Base-by-base conservation (phyloP, 2,888 invertebrate genomes). In the Axea sp. region DNA sequence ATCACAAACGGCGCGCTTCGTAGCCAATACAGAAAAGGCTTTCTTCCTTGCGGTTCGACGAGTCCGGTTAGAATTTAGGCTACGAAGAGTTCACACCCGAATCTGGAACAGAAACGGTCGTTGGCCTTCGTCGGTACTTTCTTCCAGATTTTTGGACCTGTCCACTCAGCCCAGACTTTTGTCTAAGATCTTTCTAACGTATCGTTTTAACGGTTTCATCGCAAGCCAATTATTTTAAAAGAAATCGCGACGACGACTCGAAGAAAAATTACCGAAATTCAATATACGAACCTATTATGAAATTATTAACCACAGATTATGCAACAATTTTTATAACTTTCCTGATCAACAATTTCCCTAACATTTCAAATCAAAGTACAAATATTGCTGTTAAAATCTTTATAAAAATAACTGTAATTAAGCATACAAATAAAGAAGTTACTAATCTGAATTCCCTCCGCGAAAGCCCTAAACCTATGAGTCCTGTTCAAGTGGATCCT, bases 21-120 rank as follows among this genome's bases (percentile, higher is more conserved):
- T 45, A 68, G 62, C 41, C 30, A 57, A 68, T 55, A 62, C 64
- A 59, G 60, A 67, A 71, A 65, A 73, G 59, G 60, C 55, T 65
- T 68, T 64, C 59, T 76, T 53, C 45, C 64, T 71, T 45, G 60
- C 71, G 69, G 60, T 65, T 60, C 65, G 59, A 49, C 31, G 41
- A 81, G 80, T 83, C 84, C 83, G 82, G 84, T 83, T 86, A 85
- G 84, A 85, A 86, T 86, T 86, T 86, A 84, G 86, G 85, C 86
- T 86, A 85, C 82, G 82, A 84, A 81, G 83, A 84, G 83, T 79
- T 82, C 81, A 82, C 80, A 78, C 80, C 81, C 80, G 84, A 86
- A 86, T 85, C 85, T 84, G 85, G 86, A 86, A 86, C 86, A 78
- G 77, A 77, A 76, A 78, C 81, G 85, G 84, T 85, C 86, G 76